Percentiles rank a stretch among this genome's conserved stretches.
These are phyloP conservation scores for Gymnopithys bicolor DNA, from an alignment of 2,797 vertebrate species.

Conservation along the genomic window DNA sequence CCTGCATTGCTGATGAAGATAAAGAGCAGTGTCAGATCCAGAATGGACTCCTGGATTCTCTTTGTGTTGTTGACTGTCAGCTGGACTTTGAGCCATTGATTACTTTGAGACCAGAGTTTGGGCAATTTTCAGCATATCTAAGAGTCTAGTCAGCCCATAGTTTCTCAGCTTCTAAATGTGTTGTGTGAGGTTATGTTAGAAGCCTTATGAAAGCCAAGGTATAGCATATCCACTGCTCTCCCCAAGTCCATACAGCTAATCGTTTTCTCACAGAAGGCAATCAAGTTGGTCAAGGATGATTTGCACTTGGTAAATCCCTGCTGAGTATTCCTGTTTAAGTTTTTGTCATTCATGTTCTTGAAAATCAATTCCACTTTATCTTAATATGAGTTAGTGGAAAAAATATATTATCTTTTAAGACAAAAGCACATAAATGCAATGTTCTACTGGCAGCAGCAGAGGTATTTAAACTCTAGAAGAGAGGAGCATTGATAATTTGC, in stretches of 20 bases:
- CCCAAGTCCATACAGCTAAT: not conserved
- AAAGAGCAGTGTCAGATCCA: not conserved
- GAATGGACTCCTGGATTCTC: not conserved
- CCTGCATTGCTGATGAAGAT: not conserved
- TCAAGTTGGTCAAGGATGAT: accelerated
- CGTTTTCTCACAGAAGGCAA: not conserved
- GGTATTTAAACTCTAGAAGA: not conserved
- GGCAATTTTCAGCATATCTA: not conserved
- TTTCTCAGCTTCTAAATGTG: not conserved
- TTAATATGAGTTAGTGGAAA: not conserved
- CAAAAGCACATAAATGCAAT: not conserved
- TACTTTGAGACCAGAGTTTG: not conserved
- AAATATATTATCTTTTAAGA: not conserved
- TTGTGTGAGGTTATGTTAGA: not conserved
- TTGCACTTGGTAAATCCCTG: not conserved
- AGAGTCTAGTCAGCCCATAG: not conserved
- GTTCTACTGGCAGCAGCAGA: not conserved
- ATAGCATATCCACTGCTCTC: not conserved
- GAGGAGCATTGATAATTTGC: not conserved
- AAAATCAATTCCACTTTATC: not conserved
- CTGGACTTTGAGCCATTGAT: not conserved
- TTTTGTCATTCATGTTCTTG: not conserved
- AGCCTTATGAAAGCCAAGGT: not conserved
- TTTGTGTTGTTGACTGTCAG: not conserved
- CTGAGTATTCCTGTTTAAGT: not conserved